A percentile compares a stretch with the other conserved stretches of the same genome.
Conservation (phyloP, 64 coral and sea anemone genomes). For the Actinia tenebrosa region DNA sequence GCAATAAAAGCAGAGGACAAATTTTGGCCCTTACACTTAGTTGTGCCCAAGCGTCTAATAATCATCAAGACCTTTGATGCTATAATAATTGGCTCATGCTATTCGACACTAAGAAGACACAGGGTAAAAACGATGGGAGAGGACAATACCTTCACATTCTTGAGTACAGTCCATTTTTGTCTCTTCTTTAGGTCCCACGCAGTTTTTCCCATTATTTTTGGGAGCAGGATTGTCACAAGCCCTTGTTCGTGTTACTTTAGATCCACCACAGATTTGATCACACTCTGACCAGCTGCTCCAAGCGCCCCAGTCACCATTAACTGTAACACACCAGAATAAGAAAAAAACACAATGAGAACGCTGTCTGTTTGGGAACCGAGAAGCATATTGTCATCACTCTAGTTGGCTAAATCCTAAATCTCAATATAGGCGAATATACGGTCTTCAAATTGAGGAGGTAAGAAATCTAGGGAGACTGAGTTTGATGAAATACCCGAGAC, state of each 20-base stretch:
- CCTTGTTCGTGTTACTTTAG: slow-evolving; percentile 14
- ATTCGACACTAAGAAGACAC: not conserved
- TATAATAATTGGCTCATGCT: not conserved
- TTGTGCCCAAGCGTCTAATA: not conserved
- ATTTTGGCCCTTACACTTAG: too few relatives aligned
- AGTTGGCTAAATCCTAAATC: too few relatives aligned
- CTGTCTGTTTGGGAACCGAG: not conserved
- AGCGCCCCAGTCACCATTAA: slow-evolving; percentile 35
- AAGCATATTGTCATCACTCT: not conserved
- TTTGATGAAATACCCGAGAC: too few relatives aligned
- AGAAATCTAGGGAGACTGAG: too few relatives aligned
- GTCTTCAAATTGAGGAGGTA: too few relatives aligned
- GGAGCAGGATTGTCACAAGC: slow-evolving; percentile 41
- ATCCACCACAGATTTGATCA: slow-evolving; percentile 11
- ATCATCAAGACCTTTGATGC: not conserved
- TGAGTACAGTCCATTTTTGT: slow-evolving; percentile 23
- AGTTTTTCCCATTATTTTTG: slow-evolving; percentile 10
- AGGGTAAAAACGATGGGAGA: too few relatives aligned
- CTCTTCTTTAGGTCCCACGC: slow-evolving; percentile 24
- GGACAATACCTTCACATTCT: slow-evolving; percentile 27
- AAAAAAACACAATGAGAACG: not conserved
- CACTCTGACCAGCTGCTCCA: slow-evolving; percentile 18
- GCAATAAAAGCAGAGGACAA: too few relatives aligned
- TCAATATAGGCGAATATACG: too few relatives aligned
- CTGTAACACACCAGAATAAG: not conserved